A percentile compares a stretch with the other conserved stretches of the same genome.
Evolutionary conservation across 2,113 vertebrate genomes (phyloP).

Genomic region (Tympanuchus pallidicinctus): DNA sequence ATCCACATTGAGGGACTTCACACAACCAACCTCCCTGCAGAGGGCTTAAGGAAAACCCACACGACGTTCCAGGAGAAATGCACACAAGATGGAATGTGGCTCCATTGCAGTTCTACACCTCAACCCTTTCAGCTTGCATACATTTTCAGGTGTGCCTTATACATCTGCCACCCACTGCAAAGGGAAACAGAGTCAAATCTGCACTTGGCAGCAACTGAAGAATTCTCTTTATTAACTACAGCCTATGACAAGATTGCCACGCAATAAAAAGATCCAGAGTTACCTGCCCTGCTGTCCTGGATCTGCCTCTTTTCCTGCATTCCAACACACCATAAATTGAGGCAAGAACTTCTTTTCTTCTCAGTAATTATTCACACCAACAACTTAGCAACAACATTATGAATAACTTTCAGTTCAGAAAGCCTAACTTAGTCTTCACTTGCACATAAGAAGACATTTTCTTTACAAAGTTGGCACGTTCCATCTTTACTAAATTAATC

Average conservation of each 20-base stretch:
- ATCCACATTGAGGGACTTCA: neutral
- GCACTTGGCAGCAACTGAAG: neutral
- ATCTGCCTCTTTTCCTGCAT: neutral
- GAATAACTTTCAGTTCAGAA: neutral
- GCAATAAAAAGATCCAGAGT: neutral
- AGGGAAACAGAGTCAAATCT: neutral
- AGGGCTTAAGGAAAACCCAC: accelerated
- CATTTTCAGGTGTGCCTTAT: neutral
- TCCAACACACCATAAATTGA: neutral
- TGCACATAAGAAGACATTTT: neutral
- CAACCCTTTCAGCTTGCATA: neutral
- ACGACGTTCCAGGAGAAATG: accelerated
- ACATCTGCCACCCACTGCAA: neutral
- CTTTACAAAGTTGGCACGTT: neutral
- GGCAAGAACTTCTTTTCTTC: accelerated
- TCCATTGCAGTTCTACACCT: neutral
- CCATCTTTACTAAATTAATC: neutral
- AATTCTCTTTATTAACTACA: neutral
- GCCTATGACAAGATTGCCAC: neutral
- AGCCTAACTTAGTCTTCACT: neutral
- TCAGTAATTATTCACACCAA: neutral
- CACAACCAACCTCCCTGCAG: accelerated
- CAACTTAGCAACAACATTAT: neutral
- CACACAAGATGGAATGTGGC: neutral
- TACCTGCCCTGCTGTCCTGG: neutral